Conservation (phyloP, 2,113 vertebrate species). For the Maccullochella peelii region DNA sequence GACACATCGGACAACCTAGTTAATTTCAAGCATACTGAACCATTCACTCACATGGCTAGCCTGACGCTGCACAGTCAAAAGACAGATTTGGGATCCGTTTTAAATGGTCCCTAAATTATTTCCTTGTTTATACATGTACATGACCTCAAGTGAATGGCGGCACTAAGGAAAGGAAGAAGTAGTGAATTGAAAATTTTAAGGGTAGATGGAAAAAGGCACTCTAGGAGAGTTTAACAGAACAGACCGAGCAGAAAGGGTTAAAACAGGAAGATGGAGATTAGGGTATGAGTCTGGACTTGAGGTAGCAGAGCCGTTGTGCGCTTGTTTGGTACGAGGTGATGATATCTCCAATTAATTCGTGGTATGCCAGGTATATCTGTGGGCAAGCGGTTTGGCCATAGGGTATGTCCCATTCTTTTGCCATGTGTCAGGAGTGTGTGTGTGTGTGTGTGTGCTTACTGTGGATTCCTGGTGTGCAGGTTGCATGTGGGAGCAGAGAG, state of each 20-base stretch:
- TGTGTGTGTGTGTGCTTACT: slow-evolving; percentile 49
- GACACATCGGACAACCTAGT: neutral
- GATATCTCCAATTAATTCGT: slow-evolving; percentile 48
- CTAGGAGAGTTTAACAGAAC: neutral
- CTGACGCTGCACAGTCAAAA: neutral
- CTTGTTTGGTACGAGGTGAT: slow-evolving; percentile 44
- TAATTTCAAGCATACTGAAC: neutral
- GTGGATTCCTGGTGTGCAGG: slow-evolving; percentile 63
- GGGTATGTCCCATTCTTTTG: slow-evolving; percentile 58
- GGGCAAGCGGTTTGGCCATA: slow-evolving; percentile 42
- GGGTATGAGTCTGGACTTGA: slow-evolving; percentile 66
- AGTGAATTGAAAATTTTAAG: neutral
- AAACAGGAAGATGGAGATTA: slow-evolving; percentile 1
- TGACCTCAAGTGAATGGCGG: neutral
- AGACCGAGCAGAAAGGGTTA: slow-evolving; percentile 18
- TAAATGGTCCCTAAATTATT: neutral
- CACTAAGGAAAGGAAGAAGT: neutral
- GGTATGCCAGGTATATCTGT: slow-evolving; percentile 59
- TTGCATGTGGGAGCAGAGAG: slow-evolving; percentile 71
- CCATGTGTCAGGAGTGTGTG: slow-evolving; percentile 49
- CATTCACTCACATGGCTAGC: neutral
- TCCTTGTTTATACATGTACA: neutral
- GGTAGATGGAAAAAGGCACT: neutral
- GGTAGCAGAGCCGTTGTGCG: neutral
- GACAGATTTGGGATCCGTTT: neutral